Conservation (phyloP, 2,888 invertebrate genomes). For the Galerucella pusilla region DNA sequence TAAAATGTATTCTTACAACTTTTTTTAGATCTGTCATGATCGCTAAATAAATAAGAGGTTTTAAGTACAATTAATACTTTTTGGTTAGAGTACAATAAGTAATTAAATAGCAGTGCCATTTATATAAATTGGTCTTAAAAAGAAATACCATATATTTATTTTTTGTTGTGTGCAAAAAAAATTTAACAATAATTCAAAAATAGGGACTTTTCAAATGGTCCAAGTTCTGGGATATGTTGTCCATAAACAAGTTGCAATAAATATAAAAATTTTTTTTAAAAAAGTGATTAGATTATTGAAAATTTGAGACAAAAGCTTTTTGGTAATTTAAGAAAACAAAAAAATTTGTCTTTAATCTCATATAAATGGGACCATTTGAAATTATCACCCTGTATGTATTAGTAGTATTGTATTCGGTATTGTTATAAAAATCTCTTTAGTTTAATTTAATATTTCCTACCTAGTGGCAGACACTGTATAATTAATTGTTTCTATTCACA, state of each 20-base stretch:
- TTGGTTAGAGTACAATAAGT: background rate
- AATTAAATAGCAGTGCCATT: background rate
- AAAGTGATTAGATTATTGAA: too few species aligned
- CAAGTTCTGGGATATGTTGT: too few species aligned
- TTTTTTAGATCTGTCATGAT: background rate
- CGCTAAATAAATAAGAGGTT: background rate
- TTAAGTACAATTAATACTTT: background rate
- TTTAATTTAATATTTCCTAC: background rate
- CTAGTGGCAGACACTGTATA: slow-evolving; percentile 34
- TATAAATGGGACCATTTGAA: too few species aligned
- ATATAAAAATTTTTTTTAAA: too few species aligned
- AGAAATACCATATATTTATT: background rate
- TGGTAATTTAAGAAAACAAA: too few species aligned
- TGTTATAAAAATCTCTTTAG: background rate
- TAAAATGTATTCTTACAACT: background rate
- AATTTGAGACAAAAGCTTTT: too few species aligned
- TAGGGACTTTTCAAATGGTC: too few species aligned
- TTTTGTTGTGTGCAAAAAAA: background rate
- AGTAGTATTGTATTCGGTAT: too few species aligned
- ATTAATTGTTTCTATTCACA: slow-evolving; percentile 12
- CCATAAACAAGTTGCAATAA: too few species aligned
- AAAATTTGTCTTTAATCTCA: too few species aligned
- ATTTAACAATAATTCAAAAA: background rate
- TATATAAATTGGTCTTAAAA: background rate
- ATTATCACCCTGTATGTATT: too few species aligned